Conservation (phyloP, 2,113 vertebrate species). For the Oenanthe oenanthe region DNA sequence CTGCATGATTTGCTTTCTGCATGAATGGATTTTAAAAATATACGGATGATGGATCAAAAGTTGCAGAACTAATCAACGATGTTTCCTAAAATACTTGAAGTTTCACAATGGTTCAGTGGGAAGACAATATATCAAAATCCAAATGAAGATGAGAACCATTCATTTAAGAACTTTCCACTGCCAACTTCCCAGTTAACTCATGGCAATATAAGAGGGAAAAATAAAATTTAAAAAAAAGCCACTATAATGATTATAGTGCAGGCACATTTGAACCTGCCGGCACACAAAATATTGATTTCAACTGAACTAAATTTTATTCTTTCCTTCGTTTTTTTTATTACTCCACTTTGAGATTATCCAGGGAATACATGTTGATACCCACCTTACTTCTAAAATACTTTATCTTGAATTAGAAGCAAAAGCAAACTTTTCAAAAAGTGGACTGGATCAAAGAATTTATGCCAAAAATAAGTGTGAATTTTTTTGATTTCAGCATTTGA, state of each 20-base stretch:
- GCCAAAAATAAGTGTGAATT: not conserved
- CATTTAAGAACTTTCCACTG: not conserved
- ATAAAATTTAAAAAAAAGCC: accelerated
- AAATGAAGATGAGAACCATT: not conserved
- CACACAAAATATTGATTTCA: not conserved
- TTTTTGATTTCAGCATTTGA: not conserved
- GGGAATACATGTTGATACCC: not conserved
- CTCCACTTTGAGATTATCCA: not conserved
- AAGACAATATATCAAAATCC: not conserved
- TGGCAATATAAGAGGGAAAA: not conserved
- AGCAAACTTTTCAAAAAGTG: not conserved
- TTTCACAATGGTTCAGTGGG: not conserved
- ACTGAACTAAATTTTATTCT: not conserved
- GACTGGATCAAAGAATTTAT: not conserved
- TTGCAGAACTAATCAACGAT: not conserved
- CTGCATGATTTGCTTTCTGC: not conserved
- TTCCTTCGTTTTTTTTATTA: not conserved
- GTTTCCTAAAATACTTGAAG: not conserved
- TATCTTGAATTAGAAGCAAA: not conserved
- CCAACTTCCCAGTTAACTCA: not conserved
- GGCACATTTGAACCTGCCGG: not conserved
- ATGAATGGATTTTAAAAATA: not conserved
- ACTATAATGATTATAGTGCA: not conserved
- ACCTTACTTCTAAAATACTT: not conserved
- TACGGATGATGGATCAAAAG: not conserved